Percentiles rank a stretch among this genome's conserved stretches.
phyloP scores from a whole-genome alignment of 2,888 invertebrate species.

The Eupithecia centaureata region DNA sequence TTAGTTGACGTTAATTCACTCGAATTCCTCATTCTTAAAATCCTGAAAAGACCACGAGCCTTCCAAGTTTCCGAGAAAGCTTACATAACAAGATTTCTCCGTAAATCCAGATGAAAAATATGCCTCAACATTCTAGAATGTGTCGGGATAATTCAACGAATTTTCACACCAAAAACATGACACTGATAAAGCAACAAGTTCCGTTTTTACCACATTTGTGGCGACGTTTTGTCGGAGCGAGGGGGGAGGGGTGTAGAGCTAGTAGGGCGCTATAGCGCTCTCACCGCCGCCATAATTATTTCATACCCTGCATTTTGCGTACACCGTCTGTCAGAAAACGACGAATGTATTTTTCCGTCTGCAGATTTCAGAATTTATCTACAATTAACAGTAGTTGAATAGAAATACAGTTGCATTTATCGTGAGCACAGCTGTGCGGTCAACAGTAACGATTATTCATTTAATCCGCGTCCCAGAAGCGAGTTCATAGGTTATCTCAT shows the following conservation, averaged over 20 bases:
- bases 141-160: constrained; percentile 56
- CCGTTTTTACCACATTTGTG: constrained; percentile 73
- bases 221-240: constrained; percentile 65
- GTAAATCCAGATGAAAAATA: constrained; percentile 33
- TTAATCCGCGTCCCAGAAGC: constrained; percentile 27
- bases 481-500: constrained; percentile 41
- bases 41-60: constrained; percentile 6
- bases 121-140: constrained; percentile 44
- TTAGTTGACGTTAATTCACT: constrained; percentile 10
- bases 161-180: constrained; percentile 65
- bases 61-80: constrained; percentile 23
- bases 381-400: not conserved
- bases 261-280: constrained; percentile 49
- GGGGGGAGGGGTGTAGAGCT: constrained; percentile 36
- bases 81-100: constrained; percentile 28
- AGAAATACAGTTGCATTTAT: not conserved
- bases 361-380: constrained; percentile 43
- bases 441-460: constrained; percentile 22
- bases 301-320: constrained; percentile 75
- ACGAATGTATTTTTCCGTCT: constrained; percentile 70
- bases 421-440: constrained; percentile 9
- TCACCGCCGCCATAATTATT: constrained; percentile 77
- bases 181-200: constrained; percentile 80
- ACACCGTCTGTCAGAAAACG: constrained; percentile 62
- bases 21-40: constrained; percentile 13